A percentile compares a stretch with the other conserved stretches of the same genome.
Evolutionary conservation across 2,113 vertebrate genomes (phyloP).

Genomic region (Turdus rufiventris): DNA sequence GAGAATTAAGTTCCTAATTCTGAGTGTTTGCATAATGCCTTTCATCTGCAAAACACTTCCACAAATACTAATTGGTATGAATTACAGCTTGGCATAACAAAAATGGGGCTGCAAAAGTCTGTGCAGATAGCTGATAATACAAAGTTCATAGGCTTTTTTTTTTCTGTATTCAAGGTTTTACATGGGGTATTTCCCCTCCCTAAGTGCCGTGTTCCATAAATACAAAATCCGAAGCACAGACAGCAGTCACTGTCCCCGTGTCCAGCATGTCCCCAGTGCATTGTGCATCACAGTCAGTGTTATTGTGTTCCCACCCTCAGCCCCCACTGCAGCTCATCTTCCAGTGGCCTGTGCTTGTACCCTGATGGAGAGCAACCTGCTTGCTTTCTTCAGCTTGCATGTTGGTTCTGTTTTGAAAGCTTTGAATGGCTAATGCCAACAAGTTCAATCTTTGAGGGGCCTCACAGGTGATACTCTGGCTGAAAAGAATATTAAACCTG

Average conservation of each 20-base stretch:
- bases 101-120: not conserved
- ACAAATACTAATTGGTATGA: conserved; percentile 41
- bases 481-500: not conserved
- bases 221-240: not conserved
- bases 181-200: not conserved
- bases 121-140: not conserved
- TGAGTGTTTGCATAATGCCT: conserved; percentile 29
- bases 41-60: conserved; percentile 25
- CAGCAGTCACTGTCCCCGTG: not conserved
- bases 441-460: not conserved
- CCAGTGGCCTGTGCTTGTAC: not conserved
- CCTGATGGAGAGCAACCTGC: not conserved
- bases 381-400: not conserved
- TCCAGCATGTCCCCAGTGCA: not conserved
- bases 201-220: not conserved
- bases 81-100: not conserved
- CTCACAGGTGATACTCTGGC: not conserved
- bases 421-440: not conserved
- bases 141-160: not conserved
- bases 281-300: not conserved
- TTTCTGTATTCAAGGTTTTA: not conserved
- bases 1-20: conserved; percentile 55
- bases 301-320: not conserved
- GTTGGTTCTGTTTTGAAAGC: not conserved
- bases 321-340: not conserved